A percentile compares a stretch with the other conserved stretches of the same genome.
Evolutionary conservation across 2,888 invertebrate species (phyloP).

Genomic region (Temnothorax unifasciatus): DNA sequence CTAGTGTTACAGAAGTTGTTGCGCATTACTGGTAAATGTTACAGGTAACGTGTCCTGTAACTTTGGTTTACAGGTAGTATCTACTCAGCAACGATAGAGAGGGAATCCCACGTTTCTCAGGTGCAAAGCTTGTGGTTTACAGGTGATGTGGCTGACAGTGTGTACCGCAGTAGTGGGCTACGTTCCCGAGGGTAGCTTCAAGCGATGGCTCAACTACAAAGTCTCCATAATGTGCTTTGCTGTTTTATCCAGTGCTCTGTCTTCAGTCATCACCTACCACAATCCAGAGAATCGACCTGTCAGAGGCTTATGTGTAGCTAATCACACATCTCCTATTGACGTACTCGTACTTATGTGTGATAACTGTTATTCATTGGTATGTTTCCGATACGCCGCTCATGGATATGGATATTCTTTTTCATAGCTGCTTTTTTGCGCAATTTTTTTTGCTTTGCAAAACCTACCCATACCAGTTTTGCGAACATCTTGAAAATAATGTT

Average conservation of each 20-base stretch:
- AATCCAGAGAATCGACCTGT: slow-evolving; percentile 95
- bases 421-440: not conserved
- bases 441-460: not conserved
- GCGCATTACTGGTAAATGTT: slow-evolving; percentile 66
- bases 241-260: slow-evolving; percentile 96
- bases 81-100: slow-evolving; percentile 70
- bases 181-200: slow-evolving; percentile 92
- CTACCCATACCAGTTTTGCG: not conserved
- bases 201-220: slow-evolving; percentile 92
- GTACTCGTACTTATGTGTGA: slow-evolving; percentile 98
- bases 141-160: slow-evolving; percentile 95
- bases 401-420: not conserved
- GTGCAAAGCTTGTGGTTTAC: slow-evolving; percentile 82
- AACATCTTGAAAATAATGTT: not conserved
- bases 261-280: slow-evolving; percentile 95
- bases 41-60: slow-evolving; percentile 76
- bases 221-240: slow-evolving; percentile 97
- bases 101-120: slow-evolving; percentile 72
- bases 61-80: slow-evolving; percentile 75
- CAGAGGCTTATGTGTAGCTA: slow-evolving; percentile 98
- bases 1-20: slow-evolving; percentile 50
- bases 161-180: slow-evolving; percentile 96
- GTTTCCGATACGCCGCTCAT: slow-evolving; percentile 82
- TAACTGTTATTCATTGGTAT: slow-evolving; percentile 98
- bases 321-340: slow-evolving; percentile 99